These are phyloP conservation scores for Lates calcarifer DNA, from an alignment of 2,113 vertebrate species.

Conservation along the genomic window DNA sequence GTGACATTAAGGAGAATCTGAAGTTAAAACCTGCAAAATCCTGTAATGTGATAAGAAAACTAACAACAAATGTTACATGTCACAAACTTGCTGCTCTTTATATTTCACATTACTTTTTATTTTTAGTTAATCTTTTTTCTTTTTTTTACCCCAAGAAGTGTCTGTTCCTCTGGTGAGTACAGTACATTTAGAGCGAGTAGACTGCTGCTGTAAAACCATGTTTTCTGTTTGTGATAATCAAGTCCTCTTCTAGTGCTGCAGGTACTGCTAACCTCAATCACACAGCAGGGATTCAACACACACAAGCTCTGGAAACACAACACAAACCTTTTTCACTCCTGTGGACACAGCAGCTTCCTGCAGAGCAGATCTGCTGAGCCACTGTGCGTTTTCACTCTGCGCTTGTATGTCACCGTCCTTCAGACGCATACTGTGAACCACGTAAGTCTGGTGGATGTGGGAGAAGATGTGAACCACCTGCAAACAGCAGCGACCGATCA, in stretches of 20 bases:
- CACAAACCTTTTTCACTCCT: constrained; percentile 91
- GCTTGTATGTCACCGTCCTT: constrained; percentile 40
- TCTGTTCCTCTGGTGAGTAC: neutral
- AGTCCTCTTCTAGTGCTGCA: neutral
- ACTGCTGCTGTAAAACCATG: neutral
- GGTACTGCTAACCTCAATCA: neutral
- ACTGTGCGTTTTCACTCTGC: constrained; percentile 74
- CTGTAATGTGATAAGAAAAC: neutral
- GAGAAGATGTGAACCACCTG: constrained; percentile 92
- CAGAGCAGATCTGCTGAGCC: constrained; percentile 88
- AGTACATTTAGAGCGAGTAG: neutral
- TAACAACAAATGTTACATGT: neutral
- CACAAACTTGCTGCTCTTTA: neutral
- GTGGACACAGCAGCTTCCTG: constrained; percentile 89
- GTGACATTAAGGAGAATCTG: neutral
- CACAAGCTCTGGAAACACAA: neutral
- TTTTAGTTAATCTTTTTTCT: neutral
- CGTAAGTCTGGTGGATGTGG: constrained; percentile 94
- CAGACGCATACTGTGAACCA: constrained; percentile 83
- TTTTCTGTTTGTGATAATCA: neutral
- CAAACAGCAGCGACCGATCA: neutral
- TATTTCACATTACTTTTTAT: neutral
- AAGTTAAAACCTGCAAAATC: neutral
- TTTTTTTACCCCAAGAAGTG: neutral
- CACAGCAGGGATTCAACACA: neutral